Percentiles rank a stretch among this genome's conserved stretches.
These are phyloP conservation scores for Anaspis maculata DNA, from an alignment of 2,888 invertebrate genomes.

Conservation along the genomic window DNA sequence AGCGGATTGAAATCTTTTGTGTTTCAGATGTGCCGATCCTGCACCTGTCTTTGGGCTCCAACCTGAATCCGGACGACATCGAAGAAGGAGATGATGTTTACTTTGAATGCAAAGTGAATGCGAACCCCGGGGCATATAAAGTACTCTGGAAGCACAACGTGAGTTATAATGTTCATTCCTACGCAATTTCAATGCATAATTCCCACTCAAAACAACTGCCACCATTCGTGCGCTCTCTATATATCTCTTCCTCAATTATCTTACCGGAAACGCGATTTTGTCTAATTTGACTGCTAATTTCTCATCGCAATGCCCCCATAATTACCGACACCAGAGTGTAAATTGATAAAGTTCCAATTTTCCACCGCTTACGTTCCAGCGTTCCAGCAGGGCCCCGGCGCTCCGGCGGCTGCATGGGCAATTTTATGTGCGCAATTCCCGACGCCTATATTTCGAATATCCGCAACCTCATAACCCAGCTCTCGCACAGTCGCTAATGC, in stretches of 20 bases:
- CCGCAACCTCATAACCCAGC: too few species aligned
- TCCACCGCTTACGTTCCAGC: too few species aligned
- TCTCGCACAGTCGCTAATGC: too few species aligned
- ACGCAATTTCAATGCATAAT: conserved; percentile 17
- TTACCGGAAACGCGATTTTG: conserved; percentile 13
- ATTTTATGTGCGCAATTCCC: too few species aligned
- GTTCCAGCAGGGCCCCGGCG: too few species aligned
- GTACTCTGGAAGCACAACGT: conserved; percentile 76
- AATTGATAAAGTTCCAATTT: too few species aligned
- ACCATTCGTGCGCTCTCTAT: conserved; percentile 3
- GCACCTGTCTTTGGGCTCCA: conserved; percentile 61
- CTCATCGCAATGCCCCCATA: conserved; percentile 13
- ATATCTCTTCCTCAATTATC: conserved; percentile 7
- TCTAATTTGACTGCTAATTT: conserved; percentile 15
- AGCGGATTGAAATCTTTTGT: conserved; percentile 28
- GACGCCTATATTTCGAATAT: too few species aligned
- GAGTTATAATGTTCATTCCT: conserved; percentile 42
- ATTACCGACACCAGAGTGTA: too few species aligned
- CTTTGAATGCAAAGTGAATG: conserved; percentile 70
- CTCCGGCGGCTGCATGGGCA: too few species aligned
- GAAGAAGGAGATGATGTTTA: conserved; percentile 75
- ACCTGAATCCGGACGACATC: conserved; percentile 69
- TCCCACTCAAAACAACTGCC: conserved; percentile 14
- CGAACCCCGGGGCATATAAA: conserved; percentile 71
- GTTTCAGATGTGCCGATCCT: conserved; percentile 61